Evolutionary conservation across 2,113 vertebrate species (phyloP), one percentile per base, ranked within the genome.

Genomic region (Tonatia bakeri): DNA sequence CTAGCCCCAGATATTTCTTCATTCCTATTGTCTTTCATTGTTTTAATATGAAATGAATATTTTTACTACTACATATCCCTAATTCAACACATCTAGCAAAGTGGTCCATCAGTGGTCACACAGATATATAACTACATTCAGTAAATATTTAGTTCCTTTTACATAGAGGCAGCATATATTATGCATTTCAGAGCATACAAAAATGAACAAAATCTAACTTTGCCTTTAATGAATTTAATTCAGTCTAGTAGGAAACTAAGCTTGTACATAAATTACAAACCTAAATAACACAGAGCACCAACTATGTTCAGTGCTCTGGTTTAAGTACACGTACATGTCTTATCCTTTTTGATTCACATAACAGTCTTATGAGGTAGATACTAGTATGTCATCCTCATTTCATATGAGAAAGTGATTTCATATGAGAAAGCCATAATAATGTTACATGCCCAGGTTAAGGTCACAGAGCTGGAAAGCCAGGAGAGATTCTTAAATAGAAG

Each of bases 201-300:
- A 80, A 31, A 52, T 90, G 38, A 94, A 4, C 22, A 90, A 85
- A 90, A 40, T 40, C 16, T 94, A 81, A 38, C 38, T n/a, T 65
- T 87, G 33, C n/a, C 50, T 92, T 93, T 33, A 50, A 82, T 17
- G 28, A 89, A 61, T 75, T 87, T 93, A 73, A 65, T 92, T 93
- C 33, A 96, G 1, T 72, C 10, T 67, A 65, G n/a, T 20, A 81
- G 56, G 43, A 94, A 94, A 90, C 15, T 85, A 77, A 89, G 31
- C 17, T 36, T 65, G 3, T 56, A 61, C 31, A 5, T 50, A n/a
- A 9, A 38, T 94, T 47, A 70, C 73, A 73, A 40, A 76, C 54
- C 11, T 24, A 77, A 50, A 76, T 77, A 47, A 67, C 26, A 40
- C 2, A 77, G 26, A 93, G 5, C 36, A 67, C 17, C 33, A 84